A percentile compares a stretch with the other conserved stretches of the same genome.
These are phyloP conservation scores for Limnephilus marmoratus DNA, from an alignment of 2,888 invertebrate species.

Conservation along the genomic window DNA sequence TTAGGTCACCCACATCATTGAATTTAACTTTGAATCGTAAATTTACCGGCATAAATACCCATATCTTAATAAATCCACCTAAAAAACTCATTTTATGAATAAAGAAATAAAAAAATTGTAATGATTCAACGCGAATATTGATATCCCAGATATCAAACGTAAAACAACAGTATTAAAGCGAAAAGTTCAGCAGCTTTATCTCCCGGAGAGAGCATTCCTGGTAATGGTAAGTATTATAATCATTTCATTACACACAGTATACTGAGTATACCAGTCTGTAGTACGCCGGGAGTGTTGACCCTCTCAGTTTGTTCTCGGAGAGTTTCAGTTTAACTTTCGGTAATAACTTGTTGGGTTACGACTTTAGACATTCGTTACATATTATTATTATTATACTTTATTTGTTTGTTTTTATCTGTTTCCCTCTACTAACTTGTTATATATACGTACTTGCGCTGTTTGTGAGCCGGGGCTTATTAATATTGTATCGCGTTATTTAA, in stretches of 20 bases:
- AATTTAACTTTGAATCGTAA: not conserved
- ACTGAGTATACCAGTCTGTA: too few relatives aligned
- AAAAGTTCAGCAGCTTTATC: constrained; percentile 6
- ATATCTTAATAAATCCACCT: not conserved
- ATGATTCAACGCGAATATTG: not conserved
- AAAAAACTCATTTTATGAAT: too few relatives aligned
- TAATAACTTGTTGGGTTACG: constrained; percentile 56
- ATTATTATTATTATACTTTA: constrained; percentile 37
- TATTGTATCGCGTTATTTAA: not conserved
- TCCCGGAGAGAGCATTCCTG: not conserved
- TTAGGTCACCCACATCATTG: too few relatives aligned
- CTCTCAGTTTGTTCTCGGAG: not conserved
- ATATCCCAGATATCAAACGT: not conserved
- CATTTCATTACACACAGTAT: not conserved
- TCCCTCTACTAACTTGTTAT: not conserved
- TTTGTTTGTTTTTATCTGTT: constrained; percentile 54
- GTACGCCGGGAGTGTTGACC: constrained; percentile 45
- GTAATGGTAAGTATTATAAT: not conserved
- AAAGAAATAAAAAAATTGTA: not conserved
- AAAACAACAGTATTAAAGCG: not conserved
- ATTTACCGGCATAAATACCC: not conserved
- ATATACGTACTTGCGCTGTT: not conserved
- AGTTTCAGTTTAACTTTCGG: constrained; percentile 44
- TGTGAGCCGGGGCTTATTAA: constrained; percentile 2
- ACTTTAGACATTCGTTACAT: constrained; percentile 56